Percentiles rank a stretch among this genome's conserved stretches.
These are phyloP conservation scores for Sebastes wilsoni DNA, from an alignment of 2,797 vertebrate species.

Conservation along the genomic window DNA sequence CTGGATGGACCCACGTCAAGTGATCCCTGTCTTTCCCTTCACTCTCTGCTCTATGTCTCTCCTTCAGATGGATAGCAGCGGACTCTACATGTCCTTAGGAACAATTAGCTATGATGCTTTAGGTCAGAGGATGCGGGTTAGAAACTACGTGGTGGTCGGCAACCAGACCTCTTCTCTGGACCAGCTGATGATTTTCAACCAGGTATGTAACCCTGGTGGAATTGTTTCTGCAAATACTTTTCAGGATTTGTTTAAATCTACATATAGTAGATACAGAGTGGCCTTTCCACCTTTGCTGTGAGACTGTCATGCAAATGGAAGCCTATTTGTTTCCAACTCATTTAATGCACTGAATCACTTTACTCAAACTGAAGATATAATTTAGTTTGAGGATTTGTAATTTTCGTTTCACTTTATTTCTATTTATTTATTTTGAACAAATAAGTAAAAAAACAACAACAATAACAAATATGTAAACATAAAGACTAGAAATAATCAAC, in stretches of 20 bases:
- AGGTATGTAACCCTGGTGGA: constrained; percentile 21
- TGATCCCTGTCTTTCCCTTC: too few relatives aligned
- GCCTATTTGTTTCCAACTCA: neutral
- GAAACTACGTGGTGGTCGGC: fast-evolving
- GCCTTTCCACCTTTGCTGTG: neutral
- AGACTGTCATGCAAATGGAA: neutral
- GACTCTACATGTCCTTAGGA: constrained; percentile 5
- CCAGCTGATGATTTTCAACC: constrained; percentile 45
- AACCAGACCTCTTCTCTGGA: constrained; percentile 19
- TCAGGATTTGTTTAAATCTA: neutral
- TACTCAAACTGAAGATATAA: too few relatives aligned
- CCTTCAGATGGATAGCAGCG: constrained; percentile 20
- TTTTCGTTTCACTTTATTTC: too few relatives aligned
- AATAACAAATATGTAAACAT: too few relatives aligned
- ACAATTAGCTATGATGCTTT: constrained; percentile 39
- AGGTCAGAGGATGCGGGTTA: constrained; percentile 36
- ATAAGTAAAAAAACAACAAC: too few relatives aligned
- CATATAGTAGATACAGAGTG: neutral
- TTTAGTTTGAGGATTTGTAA: too few relatives aligned
- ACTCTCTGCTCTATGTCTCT: neutral
- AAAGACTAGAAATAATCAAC: too few relatives aligned
- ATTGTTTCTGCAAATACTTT: neutral
- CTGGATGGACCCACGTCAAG: neutral
- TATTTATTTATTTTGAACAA: too few relatives aligned
- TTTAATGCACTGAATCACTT: too few relatives aligned